Evolutionary conservation across 1,140 invertebrate genomes (phyloP), one percentile per base, ranked within the genome.

Genomic region (Sycophila sp.): DNA sequence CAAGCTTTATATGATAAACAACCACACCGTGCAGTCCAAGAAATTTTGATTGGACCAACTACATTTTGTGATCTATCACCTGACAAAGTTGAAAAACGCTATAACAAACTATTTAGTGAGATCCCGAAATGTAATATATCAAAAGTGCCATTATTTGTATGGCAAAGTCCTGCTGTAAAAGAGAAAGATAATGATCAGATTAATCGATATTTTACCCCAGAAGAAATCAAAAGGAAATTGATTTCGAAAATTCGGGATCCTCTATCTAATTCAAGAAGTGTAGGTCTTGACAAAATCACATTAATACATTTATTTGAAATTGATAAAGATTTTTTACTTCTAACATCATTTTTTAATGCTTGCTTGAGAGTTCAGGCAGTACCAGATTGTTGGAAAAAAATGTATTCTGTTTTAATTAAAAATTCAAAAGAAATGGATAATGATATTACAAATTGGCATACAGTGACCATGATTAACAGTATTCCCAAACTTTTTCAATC

Each of bases 311-410:
- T 51, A 2, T 13, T 34, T 0, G 36, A 24, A 26, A 0, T 10
- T 36, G 62, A 64, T 64, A 10, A 6, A 24, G 30, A 64, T 26
- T 64, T n/a, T 38, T 13, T 2, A 15, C 13, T 51, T 30, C 24
- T 64, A 38, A 64, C 62, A 15, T 30, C 28, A 13, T 26, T 64
- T 36, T 64, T 51, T 22, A 64, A 64, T 64, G 62, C 32, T 26
- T 64, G 62, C 22, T 36, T 63, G 28, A 17, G 11, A 34, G 26
- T 63, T 49, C 30, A 53, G 19, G 38, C 34, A 8, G 10, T 65
- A 0, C 47, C 62, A 26, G 24, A 65, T 10, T 24, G 15, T 53
- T 65, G 62, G 47, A 65, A 53, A 38, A 2, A 24, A 17, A 24
- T 24, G 17, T 40, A 53, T 34, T 65, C 62, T 11, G 47, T 65